Conservation (phyloP, 1,140 invertebrate species). For the Megathymus violae region DNA sequence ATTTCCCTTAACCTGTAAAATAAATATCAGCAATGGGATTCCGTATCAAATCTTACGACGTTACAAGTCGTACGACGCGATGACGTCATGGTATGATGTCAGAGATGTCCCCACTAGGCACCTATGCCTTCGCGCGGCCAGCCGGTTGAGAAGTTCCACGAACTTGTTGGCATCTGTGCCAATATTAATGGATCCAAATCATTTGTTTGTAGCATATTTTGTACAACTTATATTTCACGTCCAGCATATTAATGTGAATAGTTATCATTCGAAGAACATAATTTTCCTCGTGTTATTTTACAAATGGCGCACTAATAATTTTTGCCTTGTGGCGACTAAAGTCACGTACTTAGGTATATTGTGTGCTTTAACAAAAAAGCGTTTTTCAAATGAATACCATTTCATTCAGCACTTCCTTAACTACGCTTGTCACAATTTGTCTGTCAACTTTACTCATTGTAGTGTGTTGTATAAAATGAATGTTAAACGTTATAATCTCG, state of each 20-base stretch:
- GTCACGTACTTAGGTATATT: constrained; percentile 20
- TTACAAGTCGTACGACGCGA: constrained; percentile 52
- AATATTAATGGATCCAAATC: constrained; percentile 35
- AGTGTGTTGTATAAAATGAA: neutral
- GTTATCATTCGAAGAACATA: constrained; percentile 17
- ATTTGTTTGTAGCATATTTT: constrained; percentile 23
- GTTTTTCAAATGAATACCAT: constrained; percentile 7
- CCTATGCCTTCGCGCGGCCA: constrained; percentile 36
- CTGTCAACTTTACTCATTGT: neutral
- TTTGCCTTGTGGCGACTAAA: constrained; percentile 19
- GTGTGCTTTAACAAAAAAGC: neutral
- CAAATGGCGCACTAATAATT: constrained; percentile 15
- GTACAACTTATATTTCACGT: constrained; percentile 18
- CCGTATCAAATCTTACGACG: constrained; percentile 28
- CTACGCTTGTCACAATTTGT: neutral
- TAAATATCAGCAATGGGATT: neutral
- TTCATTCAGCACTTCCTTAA: constrained; percentile 32
- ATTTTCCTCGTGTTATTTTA: constrained; percentile 25
- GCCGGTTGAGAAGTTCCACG: constrained; percentile 57
- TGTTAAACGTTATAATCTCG: neutral
- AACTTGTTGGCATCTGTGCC: constrained; percentile 53
- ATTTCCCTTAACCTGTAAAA: neutral
- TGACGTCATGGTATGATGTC: constrained; percentile 70
- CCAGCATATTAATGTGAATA: constrained; percentile 25
- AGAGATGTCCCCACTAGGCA: constrained; percentile 39